Evolutionary conservation across 1,140 invertebrate species (phyloP).

Genomic region (Sipha flava): DNA sequence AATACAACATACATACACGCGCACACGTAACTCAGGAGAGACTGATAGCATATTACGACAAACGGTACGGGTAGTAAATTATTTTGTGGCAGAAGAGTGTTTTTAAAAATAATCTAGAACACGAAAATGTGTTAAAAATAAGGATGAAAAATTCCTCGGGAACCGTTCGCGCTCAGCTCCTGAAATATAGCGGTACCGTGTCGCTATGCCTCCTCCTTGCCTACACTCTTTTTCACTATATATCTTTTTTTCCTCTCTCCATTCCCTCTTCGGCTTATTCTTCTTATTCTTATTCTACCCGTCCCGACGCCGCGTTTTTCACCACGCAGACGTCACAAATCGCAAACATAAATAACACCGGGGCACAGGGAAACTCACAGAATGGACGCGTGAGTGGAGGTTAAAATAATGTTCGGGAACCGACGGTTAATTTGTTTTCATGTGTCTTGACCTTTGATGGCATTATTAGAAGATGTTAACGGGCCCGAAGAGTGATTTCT

Average conservation of each 20-base stretch:
- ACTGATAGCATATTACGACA: not conserved
- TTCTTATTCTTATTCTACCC: not conserved
- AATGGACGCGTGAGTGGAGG: not conserved
- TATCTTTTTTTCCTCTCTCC: not conserved
- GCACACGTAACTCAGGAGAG: not conserved
- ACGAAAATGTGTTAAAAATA: constrained; percentile 26
- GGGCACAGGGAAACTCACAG: not conserved
- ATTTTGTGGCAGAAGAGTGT: not conserved
- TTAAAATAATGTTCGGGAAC: not conserved
- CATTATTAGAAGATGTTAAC: constrained; percentile 7
- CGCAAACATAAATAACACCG: constrained; percentile 18
- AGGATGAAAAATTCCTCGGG: constrained; percentile 23
- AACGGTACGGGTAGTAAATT: not conserved
- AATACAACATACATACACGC: not conserved
- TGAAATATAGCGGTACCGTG: not conserved
- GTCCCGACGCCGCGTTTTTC: not conserved
- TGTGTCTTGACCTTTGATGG: not conserved
- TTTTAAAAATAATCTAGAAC: constrained; percentile 24
- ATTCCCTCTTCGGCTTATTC: not conserved
- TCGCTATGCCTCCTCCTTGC: not conserved
- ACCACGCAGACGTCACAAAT: constrained; percentile 6
- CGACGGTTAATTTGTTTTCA: constrained; percentile 21
- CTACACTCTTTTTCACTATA: not conserved
- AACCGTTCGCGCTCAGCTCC: not conserved
- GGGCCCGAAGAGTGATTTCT: not conserved